Percentiles rank a stretch among this genome's conserved stretches.
Evolutionary conservation across 1,140 invertebrate species (phyloP).

Genomic region (Prorops nasuta): DNA sequence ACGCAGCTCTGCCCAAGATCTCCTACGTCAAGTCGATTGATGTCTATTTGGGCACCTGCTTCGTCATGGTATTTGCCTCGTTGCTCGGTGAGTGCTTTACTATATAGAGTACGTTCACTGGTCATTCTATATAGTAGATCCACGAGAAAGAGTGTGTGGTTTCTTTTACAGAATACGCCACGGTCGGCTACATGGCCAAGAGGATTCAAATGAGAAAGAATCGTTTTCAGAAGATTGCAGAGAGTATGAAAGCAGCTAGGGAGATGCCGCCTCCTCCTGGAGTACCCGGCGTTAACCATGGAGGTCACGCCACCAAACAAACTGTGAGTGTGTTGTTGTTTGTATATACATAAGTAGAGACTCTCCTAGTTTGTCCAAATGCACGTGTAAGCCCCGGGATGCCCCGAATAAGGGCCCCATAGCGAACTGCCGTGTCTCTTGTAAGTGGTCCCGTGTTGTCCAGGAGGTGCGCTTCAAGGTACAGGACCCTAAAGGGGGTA

Average conservation of each 20-base stretch:
- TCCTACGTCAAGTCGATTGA: slow-evolving; percentile 98
- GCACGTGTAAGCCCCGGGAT: slow-evolving; percentile 40
- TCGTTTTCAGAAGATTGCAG: slow-evolving; percentile 86
- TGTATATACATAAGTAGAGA: not conserved
- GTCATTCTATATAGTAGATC: too few species aligned
- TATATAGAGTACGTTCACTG: not conserved
- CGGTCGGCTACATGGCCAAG: slow-evolving; percentile 93
- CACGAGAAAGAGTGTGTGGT: too few species aligned
- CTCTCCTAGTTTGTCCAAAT: slow-evolving; percentile 12
- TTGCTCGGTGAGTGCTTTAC: slow-evolving; percentile 77
- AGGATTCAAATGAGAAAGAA: slow-evolving; percentile 93
- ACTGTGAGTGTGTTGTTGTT: slow-evolving; percentile 63
- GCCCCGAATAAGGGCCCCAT: slow-evolving; percentile 39
- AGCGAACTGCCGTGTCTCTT: slow-evolving; percentile 59
- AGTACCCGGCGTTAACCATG: slow-evolving; percentile 55
- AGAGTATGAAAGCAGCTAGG: slow-evolving; percentile 80
- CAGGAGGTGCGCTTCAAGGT: slow-evolving; percentile 94
- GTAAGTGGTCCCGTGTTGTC: slow-evolving; percentile 75
- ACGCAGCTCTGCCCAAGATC: slow-evolving; percentile 96
- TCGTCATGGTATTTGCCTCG: slow-evolving; percentile 97
- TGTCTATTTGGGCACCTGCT: slow-evolving; percentile 96
- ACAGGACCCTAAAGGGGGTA: slow-evolving; percentile 87
- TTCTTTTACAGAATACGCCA: slow-evolving; percentile 89
- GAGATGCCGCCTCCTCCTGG: slow-evolving; percentile 66
- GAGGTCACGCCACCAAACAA: slow-evolving; percentile 72